phyloP scores from a whole-genome alignment of 2,113 vertebrate species.

The Phrynocephalus versicolor region DNA sequence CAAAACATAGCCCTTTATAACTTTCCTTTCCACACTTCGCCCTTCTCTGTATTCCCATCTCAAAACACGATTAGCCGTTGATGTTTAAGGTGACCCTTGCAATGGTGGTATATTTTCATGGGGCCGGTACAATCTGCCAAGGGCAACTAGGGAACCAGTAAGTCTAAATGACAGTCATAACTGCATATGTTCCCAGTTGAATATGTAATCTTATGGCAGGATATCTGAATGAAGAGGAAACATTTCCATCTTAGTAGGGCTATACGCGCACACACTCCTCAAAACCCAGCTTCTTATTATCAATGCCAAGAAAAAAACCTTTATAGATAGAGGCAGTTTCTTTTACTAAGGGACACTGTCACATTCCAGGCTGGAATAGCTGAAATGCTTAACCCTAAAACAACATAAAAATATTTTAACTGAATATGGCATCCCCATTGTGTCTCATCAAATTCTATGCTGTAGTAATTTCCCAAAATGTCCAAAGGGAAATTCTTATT shows the following conservation, averaged over 20 bases:
- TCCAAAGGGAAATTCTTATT: not conserved
- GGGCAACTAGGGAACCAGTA: not conserved
- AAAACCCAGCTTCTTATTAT: too few relatives aligned
- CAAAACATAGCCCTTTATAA: not conserved
- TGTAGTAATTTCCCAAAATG: not conserved
- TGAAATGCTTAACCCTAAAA: slow-evolving; percentile 14
- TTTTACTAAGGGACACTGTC: not conserved
- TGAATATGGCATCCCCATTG: not conserved
- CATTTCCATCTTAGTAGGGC: too few relatives aligned
- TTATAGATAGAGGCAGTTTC: not conserved
- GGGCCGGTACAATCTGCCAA: not conserved
- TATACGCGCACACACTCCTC: too few relatives aligned
- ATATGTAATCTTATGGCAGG: not conserved
- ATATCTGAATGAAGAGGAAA: not conserved
- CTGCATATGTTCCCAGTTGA: not conserved
- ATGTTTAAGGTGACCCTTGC: slow-evolving; percentile 20
- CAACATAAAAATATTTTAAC: not conserved
- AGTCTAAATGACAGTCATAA: not conserved
- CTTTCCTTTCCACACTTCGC: not conserved
- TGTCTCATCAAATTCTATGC: slow-evolving; percentile 11
- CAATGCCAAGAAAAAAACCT: not conserved
- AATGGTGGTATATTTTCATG: not conserved
- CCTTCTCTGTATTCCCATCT: not conserved
- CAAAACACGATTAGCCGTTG: not conserved
- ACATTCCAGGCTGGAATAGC: not conserved